Base-by-base conservation (phyloP, 2,113 vertebrate species). In the Ifrita kowaldi region DNA sequence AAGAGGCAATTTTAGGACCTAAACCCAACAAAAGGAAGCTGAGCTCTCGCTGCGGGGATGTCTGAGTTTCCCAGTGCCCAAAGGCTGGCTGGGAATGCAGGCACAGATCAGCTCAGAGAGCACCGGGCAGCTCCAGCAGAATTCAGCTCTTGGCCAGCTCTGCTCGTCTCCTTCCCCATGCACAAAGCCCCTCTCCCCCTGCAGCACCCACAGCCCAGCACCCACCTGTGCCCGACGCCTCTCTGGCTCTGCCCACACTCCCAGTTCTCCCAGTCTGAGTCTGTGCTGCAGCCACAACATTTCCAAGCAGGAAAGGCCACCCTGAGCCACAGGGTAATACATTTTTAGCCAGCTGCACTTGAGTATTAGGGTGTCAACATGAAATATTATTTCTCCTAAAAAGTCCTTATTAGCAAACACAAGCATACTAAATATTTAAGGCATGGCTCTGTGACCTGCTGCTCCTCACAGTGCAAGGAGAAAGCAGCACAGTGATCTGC, bases 261-360 rank as follows among this genome's bases (percentile, higher is more conserved):
- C n/a, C 60, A 57, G 41, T 6, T 27, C 57, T 56, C 37, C 42
- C 39, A 22, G 2, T 3, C 28, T 3, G 14, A 67, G 12, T 5
- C 42, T 28, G 8, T 13, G 39, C 56, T 62, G 39, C 46, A 26
- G 19, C 56, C 35, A 35, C 27, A 26, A 1, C 26, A 11, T 46
- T 81, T 19, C 69, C 56, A 42, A 46, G 13, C 3, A 28, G 84
- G 42, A 46, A 2, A 60, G 37, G 41, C 62, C 52, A 44, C 68
- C 39, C 56, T 1, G 4, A 82, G 67, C 33, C 41, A 5, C 1
- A 5, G 16, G 3, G 30, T n/a, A 18, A 67, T 2, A 2, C 15
- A 32, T 64, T 60, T 35, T 13, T 81, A 94, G 28, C 32, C 47
- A 60, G 62, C 62, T 62, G 52, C 49, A 11, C 62, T 80, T 10